A percentile compares a stretch with the other conserved stretches of the same genome.
Evolutionary conservation across 2,797 vertebrate species (phyloP).

Genomic region (Pseudochirops cupreus): DNA sequence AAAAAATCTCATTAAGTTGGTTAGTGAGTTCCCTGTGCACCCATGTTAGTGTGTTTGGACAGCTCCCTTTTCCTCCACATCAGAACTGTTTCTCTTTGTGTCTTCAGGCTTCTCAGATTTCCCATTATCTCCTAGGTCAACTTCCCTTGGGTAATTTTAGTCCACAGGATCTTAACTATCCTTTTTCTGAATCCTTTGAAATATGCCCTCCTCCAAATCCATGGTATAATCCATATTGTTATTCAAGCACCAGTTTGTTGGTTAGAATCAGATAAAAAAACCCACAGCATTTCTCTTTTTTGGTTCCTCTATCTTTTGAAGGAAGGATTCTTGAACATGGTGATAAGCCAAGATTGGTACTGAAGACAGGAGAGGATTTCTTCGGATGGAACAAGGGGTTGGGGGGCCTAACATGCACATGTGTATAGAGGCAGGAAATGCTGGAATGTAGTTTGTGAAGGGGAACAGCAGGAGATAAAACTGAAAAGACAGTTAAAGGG

Average conservation of each 20-base stretch:
- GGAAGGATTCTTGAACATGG: neutral
- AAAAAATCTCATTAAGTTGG: neutral
- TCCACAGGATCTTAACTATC: neutral
- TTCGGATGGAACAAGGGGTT: neutral
- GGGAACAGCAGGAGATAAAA: neutral
- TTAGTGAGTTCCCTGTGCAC: neutral
- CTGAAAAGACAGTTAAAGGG: neutral
- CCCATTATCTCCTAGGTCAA: neutral
- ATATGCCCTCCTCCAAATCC: neutral
- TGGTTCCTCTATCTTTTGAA: neutral
- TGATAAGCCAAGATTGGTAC: neutral
- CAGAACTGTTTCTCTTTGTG: neutral
- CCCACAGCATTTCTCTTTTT: neutral
- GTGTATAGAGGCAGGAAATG: neutral
- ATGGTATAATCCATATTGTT: neutral
- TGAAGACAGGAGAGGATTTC: neutral
- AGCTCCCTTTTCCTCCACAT: neutral
- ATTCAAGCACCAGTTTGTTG: neutral
- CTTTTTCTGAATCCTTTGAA: neutral
- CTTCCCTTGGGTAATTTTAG: neutral
- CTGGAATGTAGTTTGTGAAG: neutral
- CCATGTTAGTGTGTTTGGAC: neutral
- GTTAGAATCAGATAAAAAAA: neutral
- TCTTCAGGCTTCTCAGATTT: neutral
- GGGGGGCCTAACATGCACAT: neutral